phyloP scores from a whole-genome alignment of 2,797 vertebrate species.

The Rhadinocentrus ornatus region DNA sequence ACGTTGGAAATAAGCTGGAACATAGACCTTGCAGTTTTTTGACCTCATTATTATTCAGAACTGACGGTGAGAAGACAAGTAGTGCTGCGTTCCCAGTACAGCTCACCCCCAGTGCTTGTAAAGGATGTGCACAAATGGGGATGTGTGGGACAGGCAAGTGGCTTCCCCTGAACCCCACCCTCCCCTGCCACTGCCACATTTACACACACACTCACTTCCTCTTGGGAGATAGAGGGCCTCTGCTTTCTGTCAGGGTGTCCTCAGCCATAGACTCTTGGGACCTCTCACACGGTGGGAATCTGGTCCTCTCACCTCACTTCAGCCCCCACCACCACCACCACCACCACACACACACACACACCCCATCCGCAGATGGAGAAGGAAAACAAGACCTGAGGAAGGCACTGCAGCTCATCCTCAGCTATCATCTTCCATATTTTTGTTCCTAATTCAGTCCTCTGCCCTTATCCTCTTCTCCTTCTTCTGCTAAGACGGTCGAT shows the following conservation, averaged over 20 bases:
- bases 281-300: slow-evolving; percentile 88
- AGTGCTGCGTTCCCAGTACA: slow-evolving; percentile 78
- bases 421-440: slow-evolving; percentile 59
- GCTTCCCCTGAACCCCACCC: slow-evolving; percentile 60
- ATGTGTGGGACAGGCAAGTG: slow-evolving; percentile 39
- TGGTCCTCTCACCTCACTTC: slow-evolving; percentile 55
- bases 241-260: slow-evolving; percentile 91
- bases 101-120: slow-evolving; percentile 58
- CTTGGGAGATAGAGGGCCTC: slow-evolving; percentile 86
- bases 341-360: too few relatives aligned
- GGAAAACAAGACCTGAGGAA: slow-evolving; percentile 78
- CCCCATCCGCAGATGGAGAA: slow-evolving; percentile 54
- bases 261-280: slow-evolving; percentile 82
- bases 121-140: slow-evolving; percentile 56
- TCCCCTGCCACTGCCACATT: slow-evolving; percentile 7
- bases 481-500: slow-evolving; percentile 78
- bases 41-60: slow-evolving; percentile 81
- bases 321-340: too few relatives aligned
- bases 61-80: slow-evolving; percentile 79
- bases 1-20: slow-evolving; percentile 49
- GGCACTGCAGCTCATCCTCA: slow-evolving; percentile 80
- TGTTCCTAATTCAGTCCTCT: slow-evolving; percentile 46
- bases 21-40: slow-evolving; percentile 56
- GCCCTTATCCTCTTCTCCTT: slow-evolving; percentile 44
- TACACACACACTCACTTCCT: slow-evolving; percentile 73